Evolutionary conservation across 2,888 invertebrate species (phyloP), one percentile per base, ranked within the genome.

Genomic region (Oscheius onirici): DNA sequence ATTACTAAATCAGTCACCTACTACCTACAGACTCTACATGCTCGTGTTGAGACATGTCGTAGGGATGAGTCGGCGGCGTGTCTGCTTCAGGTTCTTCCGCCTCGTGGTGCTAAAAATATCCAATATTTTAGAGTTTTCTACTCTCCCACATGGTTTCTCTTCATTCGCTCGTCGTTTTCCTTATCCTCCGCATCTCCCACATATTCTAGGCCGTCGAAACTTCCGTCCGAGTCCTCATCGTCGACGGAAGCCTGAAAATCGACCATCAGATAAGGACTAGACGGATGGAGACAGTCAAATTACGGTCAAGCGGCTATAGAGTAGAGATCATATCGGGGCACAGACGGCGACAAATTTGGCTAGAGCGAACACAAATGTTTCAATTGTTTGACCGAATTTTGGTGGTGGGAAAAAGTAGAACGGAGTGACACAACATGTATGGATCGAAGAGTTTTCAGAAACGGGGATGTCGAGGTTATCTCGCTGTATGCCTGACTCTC

Each of bases 21-120:
- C 51, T 66, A 66, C 66, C 66, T 66, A 63, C 63, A 28, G 63
- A 46, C n/a, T 63, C 28, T 34, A 63, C 63, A n/a, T 26, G 34
- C 34, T 34, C 34, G 34, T 34, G 63, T n/a, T 63, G 63, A 13
- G 40, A n/a, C 49, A 46, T n/a, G 24, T 63, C 63, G 1, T 44
- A 63, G 3, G 49, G 46, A 24, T 24, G 46, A 5, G 20, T 24
- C 0, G 63, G 49, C 1, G 20, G 26, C n/a, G 20, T 24, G 15
- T 61, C 61, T 15, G 26, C 49, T 17, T 24, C 24, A 13, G 17
- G 20, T 3, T 63, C 63, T 3, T 46, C 49, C 13, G 10, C 26
- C 8, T 49, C 63, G 3, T 46, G 60, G 60, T 60, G 41, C 60
- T 60, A 11, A 60, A 60, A 43, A 10, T 41, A 8, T 34, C 0